These are phyloP conservation scores for Rynchops niger DNA, from an alignment of 2,113 vertebrate species.

Conservation along the genomic window DNA sequence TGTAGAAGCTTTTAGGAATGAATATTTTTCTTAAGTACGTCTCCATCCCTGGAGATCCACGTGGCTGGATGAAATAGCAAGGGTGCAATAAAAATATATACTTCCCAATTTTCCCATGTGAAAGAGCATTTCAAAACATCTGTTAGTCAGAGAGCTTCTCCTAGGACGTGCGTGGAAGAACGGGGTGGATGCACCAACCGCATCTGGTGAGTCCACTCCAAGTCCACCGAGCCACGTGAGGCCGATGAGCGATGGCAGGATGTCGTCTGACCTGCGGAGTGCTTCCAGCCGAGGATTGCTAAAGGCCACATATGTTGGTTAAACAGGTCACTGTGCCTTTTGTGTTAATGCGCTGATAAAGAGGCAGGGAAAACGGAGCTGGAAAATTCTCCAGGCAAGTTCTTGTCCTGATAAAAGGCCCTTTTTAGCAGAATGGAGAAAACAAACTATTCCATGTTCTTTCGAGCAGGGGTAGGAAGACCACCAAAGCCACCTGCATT, in stretches of 20 bases:
- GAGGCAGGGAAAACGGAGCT: background rate
- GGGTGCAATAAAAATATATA: background rate
- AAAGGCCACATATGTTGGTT: background rate
- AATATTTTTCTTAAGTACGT: slow-evolving; percentile 23
- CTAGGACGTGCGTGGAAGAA: background rate
- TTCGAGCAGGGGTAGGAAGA: background rate
- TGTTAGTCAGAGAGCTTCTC: slow-evolving; percentile 10
- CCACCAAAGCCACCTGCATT: background rate
- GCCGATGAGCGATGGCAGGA: background rate
- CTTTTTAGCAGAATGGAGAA: background rate
- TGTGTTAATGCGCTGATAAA: slow-evolving; percentile 28
- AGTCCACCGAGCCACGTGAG: background rate
- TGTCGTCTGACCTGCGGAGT: background rate
- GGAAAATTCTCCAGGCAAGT: background rate
- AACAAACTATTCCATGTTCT: background rate
- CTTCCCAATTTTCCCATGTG: slow-evolving; percentile 26
- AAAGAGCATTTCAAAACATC: slow-evolving; percentile 40
- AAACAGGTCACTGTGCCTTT: background rate
- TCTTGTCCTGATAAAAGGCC: background rate
- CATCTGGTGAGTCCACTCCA: background rate
- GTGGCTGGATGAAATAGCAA: background rate
- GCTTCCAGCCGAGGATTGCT: background rate
- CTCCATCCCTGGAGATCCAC: slow-evolving; percentile 31
- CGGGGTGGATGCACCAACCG: background rate
- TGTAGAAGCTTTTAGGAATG: background rate